Conservation (phyloP, 1,140 invertebrate species). For the Oscheius sp. region DNA sequence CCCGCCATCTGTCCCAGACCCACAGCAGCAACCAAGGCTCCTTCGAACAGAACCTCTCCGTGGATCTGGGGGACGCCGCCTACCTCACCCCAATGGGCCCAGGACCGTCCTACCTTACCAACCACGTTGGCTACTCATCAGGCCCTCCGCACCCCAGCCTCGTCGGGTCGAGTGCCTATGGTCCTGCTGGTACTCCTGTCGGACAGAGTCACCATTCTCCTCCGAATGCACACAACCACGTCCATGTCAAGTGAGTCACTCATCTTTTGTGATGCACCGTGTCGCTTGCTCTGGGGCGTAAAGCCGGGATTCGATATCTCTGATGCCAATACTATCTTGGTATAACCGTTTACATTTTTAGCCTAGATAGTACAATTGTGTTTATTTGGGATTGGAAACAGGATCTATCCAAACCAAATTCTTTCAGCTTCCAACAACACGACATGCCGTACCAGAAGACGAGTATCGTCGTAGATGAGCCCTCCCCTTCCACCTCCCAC, state of each 20-base stretch:
- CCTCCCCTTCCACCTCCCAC: neutral
- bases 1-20: conserved; percentile 24
- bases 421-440: too few relatives aligned
- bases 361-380: too few relatives aligned
- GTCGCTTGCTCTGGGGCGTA: too few relatives aligned
- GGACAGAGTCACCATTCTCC: neutral
- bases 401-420: too few relatives aligned
- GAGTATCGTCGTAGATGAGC: neutral
- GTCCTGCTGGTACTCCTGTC: neutral
- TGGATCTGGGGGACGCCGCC: conserved; percentile 20
- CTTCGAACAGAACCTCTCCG: conserved; percentile 31
- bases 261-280: too few relatives aligned
- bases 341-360: too few relatives aligned
- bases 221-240: too few relatives aligned
- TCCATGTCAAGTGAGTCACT: too few relatives aligned
- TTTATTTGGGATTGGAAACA: too few relatives aligned
- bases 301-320: too few relatives aligned
- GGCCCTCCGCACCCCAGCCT: conserved; percentile 8
- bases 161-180: neutral
- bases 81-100: conserved; percentile 3
- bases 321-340: too few relatives aligned
- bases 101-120: conserved; percentile 5
- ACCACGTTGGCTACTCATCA: conserved; percentile 4
- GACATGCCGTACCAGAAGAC: too few relatives aligned
- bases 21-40: conserved; percentile 27